Evolutionary conservation across 2,888 invertebrate genomes (phyloP).

Genomic region (Magallana nippona): DNA sequence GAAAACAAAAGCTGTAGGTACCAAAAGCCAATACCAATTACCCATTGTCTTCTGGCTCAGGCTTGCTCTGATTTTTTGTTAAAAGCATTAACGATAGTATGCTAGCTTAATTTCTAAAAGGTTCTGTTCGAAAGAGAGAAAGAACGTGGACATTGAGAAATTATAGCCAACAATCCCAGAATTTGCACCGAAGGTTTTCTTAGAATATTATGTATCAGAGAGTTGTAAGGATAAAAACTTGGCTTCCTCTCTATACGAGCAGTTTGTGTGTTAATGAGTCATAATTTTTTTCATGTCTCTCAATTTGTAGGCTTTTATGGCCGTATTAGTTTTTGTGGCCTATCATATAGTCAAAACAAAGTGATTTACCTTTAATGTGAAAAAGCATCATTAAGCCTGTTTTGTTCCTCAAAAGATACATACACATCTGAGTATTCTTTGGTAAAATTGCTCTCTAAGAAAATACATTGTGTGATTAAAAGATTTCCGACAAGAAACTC

Average conservation of each 20-base stretch:
- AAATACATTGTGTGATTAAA: constrained; percentile 8
- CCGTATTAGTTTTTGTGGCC: background rate
- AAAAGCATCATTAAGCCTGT: constrained; percentile 5
- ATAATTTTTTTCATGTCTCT: background rate
- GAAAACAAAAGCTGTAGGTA: constrained; percentile 5
- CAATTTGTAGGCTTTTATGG: constrained; percentile 18
- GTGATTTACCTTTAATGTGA: background rate
- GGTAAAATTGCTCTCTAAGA: background rate
- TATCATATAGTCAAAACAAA: background rate
- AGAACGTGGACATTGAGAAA: too few species aligned
- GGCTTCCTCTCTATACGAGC: background rate
- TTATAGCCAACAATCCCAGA: too few species aligned
- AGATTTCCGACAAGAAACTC: background rate
- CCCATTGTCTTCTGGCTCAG: background rate
- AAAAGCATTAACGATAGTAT: too few species aligned
- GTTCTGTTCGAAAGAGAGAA: too few species aligned
- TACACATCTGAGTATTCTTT: background rate
- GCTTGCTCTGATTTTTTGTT: too few species aligned
- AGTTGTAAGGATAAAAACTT: too few species aligned
- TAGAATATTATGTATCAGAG: too few species aligned
- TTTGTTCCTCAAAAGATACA: background rate
- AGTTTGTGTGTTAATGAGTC: constrained; percentile 19
- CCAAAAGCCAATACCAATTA: background rate
- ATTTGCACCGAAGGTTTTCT: too few species aligned
- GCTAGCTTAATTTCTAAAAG: too few species aligned